Percentiles rank a stretch among this genome's conserved stretches.
These are phyloP conservation scores for Beaufortia kweichowensis DNA, from an alignment of 2,113 vertebrate species.

Conservation along the genomic window DNA sequence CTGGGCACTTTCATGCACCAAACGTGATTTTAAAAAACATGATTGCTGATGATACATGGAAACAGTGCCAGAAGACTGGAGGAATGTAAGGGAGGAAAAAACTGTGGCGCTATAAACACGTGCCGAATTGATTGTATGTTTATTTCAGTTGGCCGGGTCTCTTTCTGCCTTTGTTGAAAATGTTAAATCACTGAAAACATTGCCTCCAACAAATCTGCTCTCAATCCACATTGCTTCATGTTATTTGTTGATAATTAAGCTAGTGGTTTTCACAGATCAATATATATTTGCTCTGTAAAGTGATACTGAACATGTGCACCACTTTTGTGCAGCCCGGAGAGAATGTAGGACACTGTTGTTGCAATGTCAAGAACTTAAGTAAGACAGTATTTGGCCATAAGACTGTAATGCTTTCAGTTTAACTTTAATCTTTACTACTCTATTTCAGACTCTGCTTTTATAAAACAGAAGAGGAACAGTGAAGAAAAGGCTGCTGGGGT, in stretches of 20 bases:
- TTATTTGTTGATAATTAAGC: constrained; percentile 10
- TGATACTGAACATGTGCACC: neutral
- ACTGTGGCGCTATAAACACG: neutral
- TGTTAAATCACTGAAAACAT: constrained; percentile 28
- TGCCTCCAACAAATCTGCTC: constrained; percentile 19
- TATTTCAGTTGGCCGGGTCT: constrained; percentile 29
- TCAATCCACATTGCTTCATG: neutral
- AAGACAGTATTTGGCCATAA: too few species aligned
- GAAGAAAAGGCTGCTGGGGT: neutral
- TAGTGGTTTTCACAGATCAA: constrained; percentile 23
- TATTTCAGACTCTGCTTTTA: neutral
- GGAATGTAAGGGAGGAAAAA: neutral
- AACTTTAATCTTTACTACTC: neutral
- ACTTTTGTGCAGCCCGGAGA: neutral
- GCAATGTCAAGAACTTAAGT: too few species aligned
- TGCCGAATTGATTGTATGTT: constrained; percentile 29
- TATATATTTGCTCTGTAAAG: neutral
- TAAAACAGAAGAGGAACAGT: neutral
- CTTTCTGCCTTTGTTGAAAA: constrained; percentile 1
- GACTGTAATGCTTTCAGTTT: neutral
- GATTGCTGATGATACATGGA: constrained; percentile 15
- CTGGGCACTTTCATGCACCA: neutral
- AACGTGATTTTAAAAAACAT: neutral
- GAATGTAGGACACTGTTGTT: neutral
- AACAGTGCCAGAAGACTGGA: neutral